A percentile compares a stretch with the other conserved stretches of the same genome.
Conservation (phyloP, 2,113 vertebrate species). For the Peromyscus californicus region DNA sequence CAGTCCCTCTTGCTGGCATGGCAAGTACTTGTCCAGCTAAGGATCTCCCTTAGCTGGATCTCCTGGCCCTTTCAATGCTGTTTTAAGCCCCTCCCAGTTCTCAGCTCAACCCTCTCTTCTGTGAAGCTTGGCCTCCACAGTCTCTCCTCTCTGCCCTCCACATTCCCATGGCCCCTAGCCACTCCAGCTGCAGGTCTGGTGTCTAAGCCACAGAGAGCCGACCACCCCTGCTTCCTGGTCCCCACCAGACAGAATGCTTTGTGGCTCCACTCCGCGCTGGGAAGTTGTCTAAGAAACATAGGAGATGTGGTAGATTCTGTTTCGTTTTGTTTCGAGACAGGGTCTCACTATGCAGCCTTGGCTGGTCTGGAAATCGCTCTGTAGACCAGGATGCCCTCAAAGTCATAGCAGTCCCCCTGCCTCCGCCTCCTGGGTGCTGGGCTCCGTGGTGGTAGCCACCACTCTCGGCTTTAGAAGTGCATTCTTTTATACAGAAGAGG, state of each 20-base stretch:
- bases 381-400: not conserved
- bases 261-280: not conserved
- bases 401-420: not conserved
- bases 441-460: not conserved
- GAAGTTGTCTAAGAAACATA: not conserved
- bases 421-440: not conserved
- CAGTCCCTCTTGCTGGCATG: not conserved
- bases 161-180: too few relatives aligned
- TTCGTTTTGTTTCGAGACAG: not conserved
- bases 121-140: not conserved
- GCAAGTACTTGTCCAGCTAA: not conserved
- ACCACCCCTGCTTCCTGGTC: not conserved
- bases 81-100: not conserved
- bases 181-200: not conserved
- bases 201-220: not conserved
- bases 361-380: not conserved
- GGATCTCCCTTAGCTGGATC: not conserved
- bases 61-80: not conserved
- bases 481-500: not conserved
- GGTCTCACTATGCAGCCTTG: not conserved
- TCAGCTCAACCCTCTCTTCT: not conserved
- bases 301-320: not conserved
- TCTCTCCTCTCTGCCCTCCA: not conserved
- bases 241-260: not conserved
- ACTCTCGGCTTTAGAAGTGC: not conserved